phyloP scores from a whole-genome alignment of 1,140 invertebrate species.

The Ceratina japonica region DNA sequence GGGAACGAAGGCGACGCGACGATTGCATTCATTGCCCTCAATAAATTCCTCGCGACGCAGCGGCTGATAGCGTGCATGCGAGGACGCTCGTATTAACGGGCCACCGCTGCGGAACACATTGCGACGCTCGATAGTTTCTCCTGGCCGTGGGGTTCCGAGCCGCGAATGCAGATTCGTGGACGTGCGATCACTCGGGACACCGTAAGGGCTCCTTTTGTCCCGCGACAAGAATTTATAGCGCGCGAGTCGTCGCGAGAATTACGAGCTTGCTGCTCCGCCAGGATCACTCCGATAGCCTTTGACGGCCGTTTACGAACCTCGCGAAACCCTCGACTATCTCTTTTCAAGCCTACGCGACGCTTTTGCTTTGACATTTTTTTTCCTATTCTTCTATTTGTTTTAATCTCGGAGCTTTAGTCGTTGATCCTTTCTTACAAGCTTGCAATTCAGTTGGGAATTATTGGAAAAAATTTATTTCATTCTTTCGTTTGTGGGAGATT shows the following conservation, averaged over 20 bases:
- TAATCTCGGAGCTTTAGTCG: too few species aligned
- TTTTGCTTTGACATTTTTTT: not conserved
- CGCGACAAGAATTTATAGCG: constrained; percentile 42
- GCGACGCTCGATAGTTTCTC: constrained; percentile 38
- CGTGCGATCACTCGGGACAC: constrained; percentile 7
- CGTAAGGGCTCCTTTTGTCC: constrained; percentile 30
- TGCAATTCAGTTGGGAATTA: too few species aligned
- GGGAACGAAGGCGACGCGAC: constrained; percentile 2
- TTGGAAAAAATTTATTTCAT: too few species aligned
- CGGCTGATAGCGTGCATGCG: constrained; percentile 34
- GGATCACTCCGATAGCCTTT: constrained; percentile 2
- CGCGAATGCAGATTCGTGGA: constrained; percentile 20
- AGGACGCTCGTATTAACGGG: constrained; percentile 32
- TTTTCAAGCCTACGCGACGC: too few species aligned
- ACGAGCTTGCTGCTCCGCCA: constrained; percentile 14
- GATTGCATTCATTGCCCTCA: constrained; percentile 30
- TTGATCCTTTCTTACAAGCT: too few species aligned
- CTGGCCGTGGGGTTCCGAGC: constrained; percentile 9
- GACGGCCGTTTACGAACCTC: not conserved
- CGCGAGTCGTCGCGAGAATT: constrained; percentile 27
- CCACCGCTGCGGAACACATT: constrained; percentile 45
- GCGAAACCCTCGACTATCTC: not conserved
- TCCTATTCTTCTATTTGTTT: not conserved
- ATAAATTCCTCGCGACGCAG: constrained; percentile 35
- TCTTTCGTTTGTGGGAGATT: too few species aligned